Base-by-base conservation (phyloP, 2,888 invertebrate species). In the Rapana venosa region DNA sequence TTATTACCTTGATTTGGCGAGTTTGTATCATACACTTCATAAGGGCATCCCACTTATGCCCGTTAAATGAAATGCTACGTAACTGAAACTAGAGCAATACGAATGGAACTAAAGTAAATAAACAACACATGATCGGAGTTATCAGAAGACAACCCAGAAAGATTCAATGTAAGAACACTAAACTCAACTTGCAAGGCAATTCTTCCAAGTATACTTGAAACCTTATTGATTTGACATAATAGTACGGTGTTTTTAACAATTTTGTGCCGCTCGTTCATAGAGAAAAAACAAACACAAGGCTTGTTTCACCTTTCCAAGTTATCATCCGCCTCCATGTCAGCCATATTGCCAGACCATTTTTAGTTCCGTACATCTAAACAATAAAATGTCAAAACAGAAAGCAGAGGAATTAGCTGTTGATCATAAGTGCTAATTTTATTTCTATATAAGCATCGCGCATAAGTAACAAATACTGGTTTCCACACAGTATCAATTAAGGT, bases 261-360 rank as follows among this genome's bases (percentile, higher is more conserved):
- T 8, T 47, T 2, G 47, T 47, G 47, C 47, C 47, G 47, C 47
- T 47, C 47, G 8, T 47, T 47, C 47, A 47, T 8, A 47, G 47
- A n/a, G n/a, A 47, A 32, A 22, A 13, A 56, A 84, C n/a, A 84
- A 56, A 84, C n/a, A 35, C 56, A 84, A 26, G 32, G 13, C 15
- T 6, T 13, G 56, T 32, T 11, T 47, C 35, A 84, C 84, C 84
- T 84, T 84, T 84, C 56, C 26, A 47, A 0, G 1, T 36, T n/a
- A 56, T 84, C 84, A 56, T 84, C 84, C 84, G 56, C 84, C 84
- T 84, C 84, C 84, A 47, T 84, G 56, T 47, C 84, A 13, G 84
- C 84, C 47, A 47, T 84, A 11, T 77, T 77, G 15, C 0, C 15
- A 20, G 8, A n/a, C 15, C 26, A 20, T 47, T 17, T 36, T 81